Evolutionary conservation across 1,140 invertebrate genomes (phyloP).

Genomic region (Diplogasteroides magnus): DNA sequence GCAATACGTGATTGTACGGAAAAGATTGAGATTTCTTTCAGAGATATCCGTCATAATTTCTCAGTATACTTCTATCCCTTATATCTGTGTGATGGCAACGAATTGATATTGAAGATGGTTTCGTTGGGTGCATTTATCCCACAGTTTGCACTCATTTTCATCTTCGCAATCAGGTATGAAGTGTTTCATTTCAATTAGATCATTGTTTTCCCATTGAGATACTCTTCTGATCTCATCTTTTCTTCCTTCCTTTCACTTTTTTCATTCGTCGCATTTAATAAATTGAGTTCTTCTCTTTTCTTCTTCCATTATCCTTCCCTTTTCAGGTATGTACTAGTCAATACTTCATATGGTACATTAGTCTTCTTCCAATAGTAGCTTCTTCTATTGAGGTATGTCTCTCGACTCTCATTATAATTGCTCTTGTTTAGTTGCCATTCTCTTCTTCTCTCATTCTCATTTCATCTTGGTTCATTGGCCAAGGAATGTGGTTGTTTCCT

Average conservation of each 20-base stretch:
- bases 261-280: slow-evolving; percentile 86
- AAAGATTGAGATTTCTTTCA: slow-evolving; percentile 37
- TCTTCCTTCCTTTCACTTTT: slow-evolving; percentile 78
- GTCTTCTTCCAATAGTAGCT: slow-evolving; percentile 55
- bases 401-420: slow-evolving; percentile 25
- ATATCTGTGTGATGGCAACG: slow-evolving; percentile 68
- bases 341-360: slow-evolving; percentile 69
- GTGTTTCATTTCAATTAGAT: too few relatives aligned
- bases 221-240: slow-evolving; percentile 69
- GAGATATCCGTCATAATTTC: slow-evolving; percentile 92
- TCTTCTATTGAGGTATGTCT: slow-evolving; percentile 40
- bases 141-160: slow-evolving; percentile 68
- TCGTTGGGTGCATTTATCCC: slow-evolving; percentile 70
- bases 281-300: slow-evolving; percentile 94
- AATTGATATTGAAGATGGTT: slow-evolving; percentile 58
- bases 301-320: slow-evolving; percentile 90
- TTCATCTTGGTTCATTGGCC: slow-evolving; percentile 71
- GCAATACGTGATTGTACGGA: neutral
- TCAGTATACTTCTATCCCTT: slow-evolving; percentile 89
- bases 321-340: slow-evolving; percentile 55
- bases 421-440: slow-evolving; percentile 34
- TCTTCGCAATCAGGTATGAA: slow-evolving; percentile 64
- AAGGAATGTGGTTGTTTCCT: slow-evolving; percentile 78
- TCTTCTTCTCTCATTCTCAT: slow-evolving; percentile 23
- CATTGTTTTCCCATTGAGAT: too few relatives aligned